A percentile compares a stretch with the other conserved stretches of the same genome.
These are phyloP conservation scores for Semibalanus balanoides DNA, from an alignment of 1,140 invertebrate species.

Conservation along the genomic window DNA sequence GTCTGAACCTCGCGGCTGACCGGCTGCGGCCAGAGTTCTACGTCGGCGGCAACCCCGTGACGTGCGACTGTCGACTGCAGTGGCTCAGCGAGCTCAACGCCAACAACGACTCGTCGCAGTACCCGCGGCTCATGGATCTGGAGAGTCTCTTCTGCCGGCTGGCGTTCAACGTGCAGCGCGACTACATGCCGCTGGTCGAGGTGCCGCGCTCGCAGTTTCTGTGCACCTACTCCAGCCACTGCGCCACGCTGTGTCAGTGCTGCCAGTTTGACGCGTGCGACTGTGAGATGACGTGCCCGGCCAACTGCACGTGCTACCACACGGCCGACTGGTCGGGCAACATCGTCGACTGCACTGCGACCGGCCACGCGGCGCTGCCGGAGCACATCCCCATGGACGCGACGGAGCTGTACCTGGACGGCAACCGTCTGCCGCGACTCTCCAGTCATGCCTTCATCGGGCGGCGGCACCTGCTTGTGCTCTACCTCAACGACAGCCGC, in stretches of 20 bases:
- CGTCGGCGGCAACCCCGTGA: conserved; percentile 73
- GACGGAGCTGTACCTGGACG: conserved; percentile 78
- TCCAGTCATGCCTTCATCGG: conserved; percentile 83
- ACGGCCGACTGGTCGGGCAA: conserved; percentile 85
- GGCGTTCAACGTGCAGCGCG: conserved; percentile 62
- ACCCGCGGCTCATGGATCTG: conserved; percentile 77
- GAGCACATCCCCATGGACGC: conserved; percentile 82
- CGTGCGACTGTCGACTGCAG: conserved; percentile 83
- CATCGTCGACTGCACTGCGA: conserved; percentile 73
- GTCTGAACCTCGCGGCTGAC: conserved; percentile 26
- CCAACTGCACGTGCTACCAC: conserved; percentile 34
- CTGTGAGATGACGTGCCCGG: conserved; percentile 41
- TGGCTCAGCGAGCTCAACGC: conserved; percentile 76
- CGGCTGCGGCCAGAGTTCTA: conserved; percentile 67
- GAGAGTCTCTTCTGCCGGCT: conserved; percentile 81
- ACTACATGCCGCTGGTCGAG: conserved; percentile 65
- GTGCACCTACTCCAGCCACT: conserved; percentile 81
- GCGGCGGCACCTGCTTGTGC: conserved; percentile 66
- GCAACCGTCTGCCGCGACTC: conserved; percentile 66
- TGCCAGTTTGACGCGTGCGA: conserved; percentile 90
- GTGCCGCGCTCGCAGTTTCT: conserved; percentile 75
- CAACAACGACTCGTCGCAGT: conserved; percentile 55
- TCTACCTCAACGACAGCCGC: conserved; percentile 71
- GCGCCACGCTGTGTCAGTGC: conserved; percentile 82
- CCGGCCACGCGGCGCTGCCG: conserved; percentile 57